Conservation (phyloP, 2,113 vertebrate genomes). For the Siphamia tubifer region DNA sequence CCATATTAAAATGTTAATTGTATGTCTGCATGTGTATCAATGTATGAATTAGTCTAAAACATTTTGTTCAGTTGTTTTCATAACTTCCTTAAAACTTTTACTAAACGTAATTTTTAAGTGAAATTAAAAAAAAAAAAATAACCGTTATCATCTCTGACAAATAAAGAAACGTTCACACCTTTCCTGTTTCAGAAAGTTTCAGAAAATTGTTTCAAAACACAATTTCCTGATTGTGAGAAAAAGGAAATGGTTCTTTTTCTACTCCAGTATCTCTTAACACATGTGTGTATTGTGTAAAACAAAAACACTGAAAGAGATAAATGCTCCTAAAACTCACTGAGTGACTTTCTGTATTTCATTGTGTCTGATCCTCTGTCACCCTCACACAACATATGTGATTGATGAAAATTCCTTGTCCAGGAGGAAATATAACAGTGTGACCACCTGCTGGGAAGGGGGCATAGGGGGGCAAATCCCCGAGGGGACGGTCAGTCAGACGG, state of each 20-base stretch:
- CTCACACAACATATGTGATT: slow-evolving; percentile 30
- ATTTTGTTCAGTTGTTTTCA: no score
- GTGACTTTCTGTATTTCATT: not conserved
- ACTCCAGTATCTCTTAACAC: not conserved
- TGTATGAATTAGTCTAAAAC: no score
- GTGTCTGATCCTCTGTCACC: not conserved
- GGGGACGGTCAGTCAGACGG: slow-evolving; percentile 63
- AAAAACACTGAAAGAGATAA: no score
- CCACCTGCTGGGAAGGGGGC: slow-evolving; percentile 60
- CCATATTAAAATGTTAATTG: no score
- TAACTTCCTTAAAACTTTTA: no score
- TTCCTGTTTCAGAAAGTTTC: slow-evolving; percentile 28
- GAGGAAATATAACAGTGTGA: slow-evolving; percentile 52
- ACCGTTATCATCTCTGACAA: no score
- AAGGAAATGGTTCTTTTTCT: not conserved
- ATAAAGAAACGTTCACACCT: not conserved
- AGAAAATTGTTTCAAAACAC: slow-evolving; percentile 29
- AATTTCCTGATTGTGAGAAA: not conserved
- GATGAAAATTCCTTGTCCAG: slow-evolving; percentile 54
- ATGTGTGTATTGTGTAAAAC: no score
- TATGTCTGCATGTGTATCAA: no score
- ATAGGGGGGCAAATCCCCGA: slow-evolving; percentile 39
- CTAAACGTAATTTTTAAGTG: no score
- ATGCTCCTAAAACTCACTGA: no score
- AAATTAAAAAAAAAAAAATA: no score